Evolutionary conservation across 2,797 vertebrate species (phyloP).

Genomic region (Australoheros facetus): DNA sequence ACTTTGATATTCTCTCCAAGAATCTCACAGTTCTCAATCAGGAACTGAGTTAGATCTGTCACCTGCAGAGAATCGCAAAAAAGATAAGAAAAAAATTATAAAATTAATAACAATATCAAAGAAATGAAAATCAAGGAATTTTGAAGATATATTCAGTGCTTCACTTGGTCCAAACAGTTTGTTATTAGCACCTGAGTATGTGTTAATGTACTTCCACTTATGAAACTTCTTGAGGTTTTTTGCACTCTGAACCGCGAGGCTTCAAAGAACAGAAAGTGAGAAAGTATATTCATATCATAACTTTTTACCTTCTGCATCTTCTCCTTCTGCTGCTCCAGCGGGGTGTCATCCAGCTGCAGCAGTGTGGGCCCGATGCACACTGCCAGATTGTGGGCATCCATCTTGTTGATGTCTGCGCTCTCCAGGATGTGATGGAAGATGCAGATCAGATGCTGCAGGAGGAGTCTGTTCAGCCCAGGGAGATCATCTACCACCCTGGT

Average conservation of each 20-base stretch:
- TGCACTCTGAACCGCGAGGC: conserved; percentile 51
- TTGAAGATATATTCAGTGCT: background rate
- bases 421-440: conserved; percentile 87
- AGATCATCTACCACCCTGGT: conserved; percentile 86
- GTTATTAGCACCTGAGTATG: background rate
- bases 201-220: background rate
- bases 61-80: conserved; percentile 77
- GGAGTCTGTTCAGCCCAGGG: conserved; percentile 83
- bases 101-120: background rate
- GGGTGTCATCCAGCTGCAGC: conserved; percentile 76
- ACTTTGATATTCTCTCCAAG: conserved; percentile 84
- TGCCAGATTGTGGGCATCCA: conserved; percentile 91
- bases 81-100: background rate
- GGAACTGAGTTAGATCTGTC: conserved; percentile 87
- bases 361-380: conserved; percentile 92
- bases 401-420: conserved; percentile 84
- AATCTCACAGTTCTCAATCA: conserved; percentile 88
- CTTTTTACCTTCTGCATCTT: conserved; percentile 85
- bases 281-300: conserved; percentile 38
- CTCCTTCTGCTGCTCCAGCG: conserved; percentile 83
- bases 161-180: background rate
- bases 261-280: conserved; percentile 56
- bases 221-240: conserved; percentile 67
- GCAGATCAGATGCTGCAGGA: conserved; percentile 87
- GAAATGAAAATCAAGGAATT: background rate